Evolutionary conservation across 2,113 vertebrate species (phyloP), one percentile per base, ranked within the genome.

Genomic region (Lepus timidus): DNA sequence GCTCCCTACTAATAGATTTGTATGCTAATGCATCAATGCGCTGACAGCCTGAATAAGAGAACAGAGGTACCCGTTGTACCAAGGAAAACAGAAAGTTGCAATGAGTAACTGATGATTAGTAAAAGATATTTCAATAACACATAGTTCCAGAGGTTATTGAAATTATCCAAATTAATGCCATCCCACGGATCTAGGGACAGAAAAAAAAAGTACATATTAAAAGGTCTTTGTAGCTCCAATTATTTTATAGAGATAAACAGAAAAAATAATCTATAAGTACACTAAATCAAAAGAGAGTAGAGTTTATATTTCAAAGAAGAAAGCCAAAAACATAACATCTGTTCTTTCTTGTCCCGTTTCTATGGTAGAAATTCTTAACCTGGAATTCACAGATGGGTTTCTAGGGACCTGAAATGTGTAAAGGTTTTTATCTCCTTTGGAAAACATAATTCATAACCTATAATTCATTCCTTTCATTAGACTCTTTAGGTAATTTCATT

Each of bases 161-260:
- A 85, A 93, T 85, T 90, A 93, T 91, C 49, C n/a, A 65, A 49
- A 9, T 70, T 91, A 82, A 95, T 90, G 76, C 71, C 27, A 93
- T 70, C 29, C 13, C 22, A 2, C 20, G 11, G 49, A 65, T 89
- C 36, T 23, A 55, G 29, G 0, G 62, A 73, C 14, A 94, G 29
- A 90, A 88, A 85, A 67, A 67, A 85, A 93, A 85, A 82, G 6
- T 62, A 2, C 17, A 39, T 95, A 64, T 88, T 67, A 85, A 92
- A 78, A 96, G 44, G 91, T 81, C 23, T 90, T 51, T 29, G 31
- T 68, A 65, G 16, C 27, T 20, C 33, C 33, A 27, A 90, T 71
- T 73, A 86, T 25, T 91, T 91, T 85, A 29, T 82, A 19, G 58
- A 74, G 39, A 78, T 31, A 51, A 67, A 49, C 3, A 67, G 17